Evolutionary conservation across 2,888 invertebrate genomes (phyloP).

Genomic region (Smittia sp.): DNA sequence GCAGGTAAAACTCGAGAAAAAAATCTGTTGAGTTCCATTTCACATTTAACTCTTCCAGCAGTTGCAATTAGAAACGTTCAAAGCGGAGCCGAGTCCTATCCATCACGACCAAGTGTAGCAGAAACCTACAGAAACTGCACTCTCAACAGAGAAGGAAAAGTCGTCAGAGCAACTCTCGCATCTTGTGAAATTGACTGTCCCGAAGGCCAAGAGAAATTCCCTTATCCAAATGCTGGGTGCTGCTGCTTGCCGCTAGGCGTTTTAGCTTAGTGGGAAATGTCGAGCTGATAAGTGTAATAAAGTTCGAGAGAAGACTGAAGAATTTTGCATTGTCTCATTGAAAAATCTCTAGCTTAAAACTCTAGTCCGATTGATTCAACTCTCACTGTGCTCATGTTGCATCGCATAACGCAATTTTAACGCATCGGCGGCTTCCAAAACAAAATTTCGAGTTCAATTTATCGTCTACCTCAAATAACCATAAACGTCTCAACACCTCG

Average conservation of each 20-base stretch:
- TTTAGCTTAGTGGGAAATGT: neutral
- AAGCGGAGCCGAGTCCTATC: neutral
- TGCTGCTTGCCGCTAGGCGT: neutral
- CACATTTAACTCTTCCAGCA: neutral
- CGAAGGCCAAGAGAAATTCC: neutral
- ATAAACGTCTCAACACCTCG: too few species aligned
- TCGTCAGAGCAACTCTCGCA: neutral
- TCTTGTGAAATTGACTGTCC: neutral
- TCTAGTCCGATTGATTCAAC: too few species aligned
- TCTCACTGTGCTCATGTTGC: too few species aligned
- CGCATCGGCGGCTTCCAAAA: constrained; percentile 2
- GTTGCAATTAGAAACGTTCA: neutral
- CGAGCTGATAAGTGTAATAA: neutral
- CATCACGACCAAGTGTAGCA: neutral
- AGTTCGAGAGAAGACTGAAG: neutral
- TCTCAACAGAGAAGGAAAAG: neutral
- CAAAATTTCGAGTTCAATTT: neutral
- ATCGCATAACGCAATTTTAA: neutral
- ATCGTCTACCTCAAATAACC: too few species aligned
- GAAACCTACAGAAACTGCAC: neutral
- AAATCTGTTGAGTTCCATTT: too few species aligned
- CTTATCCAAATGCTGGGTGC: neutral
- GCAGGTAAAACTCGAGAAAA: too few species aligned
- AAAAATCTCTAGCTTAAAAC: too few species aligned
- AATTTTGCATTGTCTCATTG: too few species aligned